Base-by-base conservation (phyloP, 2,113 vertebrate species). In the Rafetus swinhoei region DNA sequence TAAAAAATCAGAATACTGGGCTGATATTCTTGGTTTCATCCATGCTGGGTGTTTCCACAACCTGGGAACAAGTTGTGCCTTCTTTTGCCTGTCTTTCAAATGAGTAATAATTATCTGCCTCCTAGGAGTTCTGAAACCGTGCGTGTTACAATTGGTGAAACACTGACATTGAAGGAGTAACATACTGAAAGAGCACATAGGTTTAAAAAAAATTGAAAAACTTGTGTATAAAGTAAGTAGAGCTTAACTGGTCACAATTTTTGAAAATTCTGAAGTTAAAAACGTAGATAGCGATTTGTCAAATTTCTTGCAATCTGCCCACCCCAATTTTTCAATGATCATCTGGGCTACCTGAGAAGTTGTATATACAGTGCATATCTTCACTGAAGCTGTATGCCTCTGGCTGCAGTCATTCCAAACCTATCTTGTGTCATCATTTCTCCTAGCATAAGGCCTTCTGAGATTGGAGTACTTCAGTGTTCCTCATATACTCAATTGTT, bases 341-440 rank as follows among this genome's bases (percentile, higher is more conserved):
- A 90, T 72, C 14, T 50, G 29, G n/a, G 55, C 83, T 86, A 92
- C 82, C 84, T 93, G 82, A 87, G 86, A 87, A 90, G 8, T 45
- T 93, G 89, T 94, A 94, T 77, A 86, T 62, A 93, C 15, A 90
- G 94, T 85, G 94, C 93, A 88, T 94, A 91, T 92, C 94, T 95
- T 62, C 82, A 85, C 79, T 90, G 81, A 12, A 35, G 80, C 54
- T 4, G 29, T 87, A 35, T 87, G 77, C 77, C 87, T 77, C 57
- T 57, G 80, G 62, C 54, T 94, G 91, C 82, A 80, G 72, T 1
- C 92, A 95, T 89, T 95, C 91, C 88, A 88, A 53, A 55, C 82
- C 82, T 92, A 90, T 50, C 4, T 62, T 0, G 0, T 0, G 0
- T 85, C 92, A 87, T 95, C 82, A 45, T 91, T 89, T 92, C 84